These are phyloP conservation scores for Acheta domesticus DNA, from an alignment of 2,888 invertebrate genomes.

Conservation along the genomic window DNA sequence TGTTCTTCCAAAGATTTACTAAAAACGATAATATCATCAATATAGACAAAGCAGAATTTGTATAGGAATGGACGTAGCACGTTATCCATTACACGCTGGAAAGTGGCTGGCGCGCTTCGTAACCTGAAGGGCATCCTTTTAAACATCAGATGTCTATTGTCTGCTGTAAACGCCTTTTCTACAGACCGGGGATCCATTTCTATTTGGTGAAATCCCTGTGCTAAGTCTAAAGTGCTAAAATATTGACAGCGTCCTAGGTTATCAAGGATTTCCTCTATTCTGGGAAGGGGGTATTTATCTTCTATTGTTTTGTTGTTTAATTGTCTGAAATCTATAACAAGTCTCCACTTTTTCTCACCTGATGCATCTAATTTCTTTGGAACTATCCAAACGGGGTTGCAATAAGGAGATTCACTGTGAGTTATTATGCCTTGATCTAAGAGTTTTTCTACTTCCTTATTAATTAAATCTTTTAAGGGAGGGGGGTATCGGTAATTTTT, in stretches of 20 bases:
- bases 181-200: not conserved
- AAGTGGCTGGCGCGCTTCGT: not conserved
- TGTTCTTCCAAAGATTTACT: not conserved
- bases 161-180: not conserved
- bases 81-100: too few relatives aligned
- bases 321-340: too few relatives aligned
- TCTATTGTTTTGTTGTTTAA: too few relatives aligned
- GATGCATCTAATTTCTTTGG: too few relatives aligned
- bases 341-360: too few relatives aligned
- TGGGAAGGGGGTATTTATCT: too few relatives aligned
- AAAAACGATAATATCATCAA: not conserved
- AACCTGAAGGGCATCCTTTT: not conserved
- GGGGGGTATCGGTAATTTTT: not conserved
- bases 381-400: constrained; percentile 42
- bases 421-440: constrained; percentile 39
- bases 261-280: constrained; percentile 39
- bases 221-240: too few relatives aligned
- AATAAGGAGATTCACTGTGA: constrained; percentile 38
- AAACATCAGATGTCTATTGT: not conserved
- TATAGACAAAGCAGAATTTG: not conserved
- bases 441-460: not conserved
- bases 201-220: not conserved
- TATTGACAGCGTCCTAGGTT: too few relatives aligned
- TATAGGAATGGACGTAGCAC: not conserved
- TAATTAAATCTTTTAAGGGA: not conserved